Percentiles rank a stretch among this genome's conserved stretches.
phyloP scores from a whole-genome alignment of 2,888 invertebrate genomes.

The Glaucopsyche alexis region DNA sequence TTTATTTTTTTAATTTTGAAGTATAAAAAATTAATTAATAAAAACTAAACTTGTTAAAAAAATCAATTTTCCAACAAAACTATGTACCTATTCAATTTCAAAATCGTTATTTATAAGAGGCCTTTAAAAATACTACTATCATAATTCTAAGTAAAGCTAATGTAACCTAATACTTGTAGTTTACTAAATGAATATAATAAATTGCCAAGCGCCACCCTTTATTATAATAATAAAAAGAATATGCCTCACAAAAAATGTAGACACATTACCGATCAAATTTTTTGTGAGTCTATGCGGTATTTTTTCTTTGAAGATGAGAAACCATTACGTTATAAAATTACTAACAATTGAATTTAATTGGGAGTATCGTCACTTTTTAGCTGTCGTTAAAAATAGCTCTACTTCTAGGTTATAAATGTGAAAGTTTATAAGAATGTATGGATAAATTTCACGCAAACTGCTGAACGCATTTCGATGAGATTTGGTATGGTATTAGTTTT shows the following conservation, averaged over 20 bases:
- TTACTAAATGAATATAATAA: neutral
- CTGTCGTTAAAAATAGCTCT: neutral
- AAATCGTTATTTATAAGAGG: too few species aligned
- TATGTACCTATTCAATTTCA: too few species aligned
- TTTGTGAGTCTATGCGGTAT: neutral
- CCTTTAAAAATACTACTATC: neutral
- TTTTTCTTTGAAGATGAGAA: neutral
- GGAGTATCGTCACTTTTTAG: neutral
- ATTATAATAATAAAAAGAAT: neutral
- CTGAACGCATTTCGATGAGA: too few species aligned
- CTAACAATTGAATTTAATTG: slow-evolving; percentile 4
- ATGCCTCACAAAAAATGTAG: neutral
- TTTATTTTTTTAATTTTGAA: neutral
- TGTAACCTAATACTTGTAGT: neutral
- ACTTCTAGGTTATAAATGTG: neutral
- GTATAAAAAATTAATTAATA: too few species aligned
- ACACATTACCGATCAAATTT: neutral
- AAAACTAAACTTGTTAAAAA: too few species aligned
- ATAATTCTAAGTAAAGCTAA: neutral
- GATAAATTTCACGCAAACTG: too few species aligned
- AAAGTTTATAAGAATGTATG: too few species aligned
- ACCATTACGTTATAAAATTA: too few species aligned
- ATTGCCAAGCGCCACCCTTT: slow-evolving; percentile 1
- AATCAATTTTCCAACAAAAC: too few species aligned
- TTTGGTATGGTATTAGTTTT: too few species aligned